Base-by-base conservation (phyloP, 2,113 vertebrate genomes). In the Mormyrus lacerda region DNA sequence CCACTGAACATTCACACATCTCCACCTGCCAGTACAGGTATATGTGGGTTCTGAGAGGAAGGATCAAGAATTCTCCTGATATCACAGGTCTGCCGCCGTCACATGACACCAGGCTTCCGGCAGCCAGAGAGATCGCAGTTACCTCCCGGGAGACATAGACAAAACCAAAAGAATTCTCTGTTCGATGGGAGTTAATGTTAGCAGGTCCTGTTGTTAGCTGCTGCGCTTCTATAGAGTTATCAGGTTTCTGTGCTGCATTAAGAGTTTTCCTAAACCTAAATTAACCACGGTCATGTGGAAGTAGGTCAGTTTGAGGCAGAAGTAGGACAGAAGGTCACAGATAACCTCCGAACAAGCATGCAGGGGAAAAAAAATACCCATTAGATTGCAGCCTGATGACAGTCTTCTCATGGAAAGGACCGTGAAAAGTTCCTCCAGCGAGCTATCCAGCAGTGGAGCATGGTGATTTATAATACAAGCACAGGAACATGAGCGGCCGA, bases 281-380 rank as follows among this genome's bases (percentile, higher is more conserved):
- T 91, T 87, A 92, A 90, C 73, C 87, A 89, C 51, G 19, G 82
- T 87, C 73, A 65, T 79, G 45, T 45, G 58, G 90, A 93, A 92
- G 90, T 89, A 93, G 93, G 92, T 39, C 92, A 93, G 86, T 50
- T 91, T 90, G 91, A 93, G 91, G 58, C 89, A 88, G 91, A 95
- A 94, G 90, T 92, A 91, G 91, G 92, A 88, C 88, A 90, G 87
- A 45, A 42, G 88, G 88, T 27, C 50, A 61, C 35, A 9, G 89
- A 82, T 48, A 45, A 45, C 89, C 42, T 85, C 15, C 9, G 82
- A 47, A 88, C 55, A 31, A 89, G 44, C 88, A 11, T 35, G 76
- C 79, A 86, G 89, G 47, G 21, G 48, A 1, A 51, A 35, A 35
- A 35, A 24, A 35, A 21, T 86, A 65, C 39, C 35, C 31, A 51